Evolutionary conservation across 2,797 vertebrate species (phyloP), one percentile per base, ranked within the genome.

Genomic region (Hippocampus kuda): DNA sequence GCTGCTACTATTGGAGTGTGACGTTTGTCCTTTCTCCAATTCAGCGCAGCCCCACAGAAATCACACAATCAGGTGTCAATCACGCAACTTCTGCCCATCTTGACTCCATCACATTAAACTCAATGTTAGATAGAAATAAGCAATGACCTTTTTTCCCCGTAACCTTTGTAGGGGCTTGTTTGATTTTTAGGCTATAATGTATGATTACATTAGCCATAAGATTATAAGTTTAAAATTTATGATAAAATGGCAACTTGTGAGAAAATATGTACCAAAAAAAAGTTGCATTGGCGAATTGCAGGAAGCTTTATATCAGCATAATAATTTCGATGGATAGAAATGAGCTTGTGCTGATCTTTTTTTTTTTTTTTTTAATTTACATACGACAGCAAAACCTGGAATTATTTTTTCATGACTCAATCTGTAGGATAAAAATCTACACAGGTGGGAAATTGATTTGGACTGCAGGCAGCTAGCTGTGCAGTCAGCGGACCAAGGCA

Each of bases 331-430:
- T 4, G 16, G 42, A 26, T 26, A 65, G 15, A 48, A 65, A 65
- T 65, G 24, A 26, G 24, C 38, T 41, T n/a, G 18, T 30, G 27
- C 16, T 64, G 61, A 64, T 48, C 27, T 34, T 61, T 34, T 34
- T 7, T 34, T 34, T 34, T 6, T 34, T 27, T 57, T 57, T 60
- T 60, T 30, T 11, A n/a, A n/a, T 57, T 51, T 51, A 51, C 26
- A 61, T 61, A 61, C 30, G 4, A 38, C 64, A 71, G 69, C 67
- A 69, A 77, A 70, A 67, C 22, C 42, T 6, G 46, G 67, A 75
- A 85, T 87, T 72, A 83, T 84, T 85, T 85, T 87, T 85, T 87
- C 79, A 88, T 87, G 84, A 85, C 69, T 86, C 82, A 84, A 84
- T 86, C 83, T 79, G 77, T 79, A 76, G 75, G 72, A 84, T 84